phyloP scores from a whole-genome alignment of 2,113 vertebrate species.

The Climacteris rufus region DNA sequence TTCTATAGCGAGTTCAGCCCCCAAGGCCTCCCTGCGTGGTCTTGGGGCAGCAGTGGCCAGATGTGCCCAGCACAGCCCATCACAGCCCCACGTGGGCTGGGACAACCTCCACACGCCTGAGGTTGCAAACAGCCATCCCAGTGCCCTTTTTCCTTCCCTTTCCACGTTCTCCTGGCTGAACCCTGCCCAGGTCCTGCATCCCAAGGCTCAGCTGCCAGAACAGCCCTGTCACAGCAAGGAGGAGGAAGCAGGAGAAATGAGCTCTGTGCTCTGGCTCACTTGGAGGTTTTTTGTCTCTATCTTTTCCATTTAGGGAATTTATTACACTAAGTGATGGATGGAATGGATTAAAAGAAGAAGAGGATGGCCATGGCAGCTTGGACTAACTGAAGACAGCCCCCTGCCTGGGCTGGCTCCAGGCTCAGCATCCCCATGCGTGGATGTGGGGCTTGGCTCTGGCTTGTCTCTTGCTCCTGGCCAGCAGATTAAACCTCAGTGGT shows the following conservation, averaged over 20 bases:
- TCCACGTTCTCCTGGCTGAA: fast-evolving
- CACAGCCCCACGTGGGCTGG: not conserved
- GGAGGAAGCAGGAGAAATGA: not conserved
- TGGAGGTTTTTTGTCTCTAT: not conserved
- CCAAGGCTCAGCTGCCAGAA: not conserved
- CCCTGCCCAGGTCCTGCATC: not conserved
- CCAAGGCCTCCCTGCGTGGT: not conserved
- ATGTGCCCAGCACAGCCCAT: not conserved
- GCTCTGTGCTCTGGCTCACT: not conserved
- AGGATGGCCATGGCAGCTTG: not conserved
- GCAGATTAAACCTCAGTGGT: not conserved
- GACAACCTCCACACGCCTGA: not conserved
- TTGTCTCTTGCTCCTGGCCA: not conserved
- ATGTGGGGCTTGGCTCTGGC: not conserved
- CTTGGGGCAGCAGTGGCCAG: not conserved
- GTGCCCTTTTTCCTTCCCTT: not conserved
- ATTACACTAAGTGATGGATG: not conserved
- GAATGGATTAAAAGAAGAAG: not conserved
- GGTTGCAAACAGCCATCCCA: not conserved
- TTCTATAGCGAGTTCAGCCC: not conserved
- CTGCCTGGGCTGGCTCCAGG: fast-evolving
- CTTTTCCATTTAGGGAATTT: slow-evolving; percentile 1
- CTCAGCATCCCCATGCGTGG: not conserved
- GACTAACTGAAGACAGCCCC: not conserved
- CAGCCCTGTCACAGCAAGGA: not conserved